Evolutionary conservation across 2,888 invertebrate species (phyloP), one percentile per base, ranked within the genome.

Genomic region (Nomada lathburiana): DNA sequence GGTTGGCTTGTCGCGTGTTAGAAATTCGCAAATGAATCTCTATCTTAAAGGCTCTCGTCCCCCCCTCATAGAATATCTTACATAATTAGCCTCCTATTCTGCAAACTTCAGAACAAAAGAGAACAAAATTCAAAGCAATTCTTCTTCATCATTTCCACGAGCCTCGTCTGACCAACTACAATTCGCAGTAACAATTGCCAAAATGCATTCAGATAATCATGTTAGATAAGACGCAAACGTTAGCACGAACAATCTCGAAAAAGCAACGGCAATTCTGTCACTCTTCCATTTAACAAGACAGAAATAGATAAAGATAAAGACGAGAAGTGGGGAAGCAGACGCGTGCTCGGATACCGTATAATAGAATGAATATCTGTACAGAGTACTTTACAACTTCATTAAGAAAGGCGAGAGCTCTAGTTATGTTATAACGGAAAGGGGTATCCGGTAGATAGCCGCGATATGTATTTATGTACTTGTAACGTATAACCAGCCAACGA

Each of bases 371-470:
- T 50, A 13, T 11, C 64, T 9, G 36, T 20, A 18, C 26, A 47
- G 11, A 20, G 47, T 11, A 42, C 4, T 60, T 11, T n/a, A 42
- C 60, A 47, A 44, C 57, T 52, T 72, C 72, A 53, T 73, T 79
- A 73, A 63, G 18, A 26, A 55, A 68, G 76, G 47, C 20, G 18
- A 69, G 63, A 50, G 44, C 47, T 44, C 13, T 42, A 29, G 75
- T 68, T 81, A 60, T 80, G 72, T 68, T 81, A 60, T 80, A 86
- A 84, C 83, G 82, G 72, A 76, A 76, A 70, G 72, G 73, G 16
- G 16, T 82, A 69, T 67, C 68, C 70, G 72, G 42, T 36, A 69
- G 55, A 60, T 55, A 68, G 57, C 9, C 47, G n/a, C 23, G 53
- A 62, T 60, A 67, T 47, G 16, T 13, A 47, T 16, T 47, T 16